Percentiles rank a stretch among this genome's conserved stretches.
These are phyloP conservation scores for Pseudotriccus pelzelni DNA, from an alignment of 2,797 vertebrate genomes.

Conservation along the genomic window DNA sequence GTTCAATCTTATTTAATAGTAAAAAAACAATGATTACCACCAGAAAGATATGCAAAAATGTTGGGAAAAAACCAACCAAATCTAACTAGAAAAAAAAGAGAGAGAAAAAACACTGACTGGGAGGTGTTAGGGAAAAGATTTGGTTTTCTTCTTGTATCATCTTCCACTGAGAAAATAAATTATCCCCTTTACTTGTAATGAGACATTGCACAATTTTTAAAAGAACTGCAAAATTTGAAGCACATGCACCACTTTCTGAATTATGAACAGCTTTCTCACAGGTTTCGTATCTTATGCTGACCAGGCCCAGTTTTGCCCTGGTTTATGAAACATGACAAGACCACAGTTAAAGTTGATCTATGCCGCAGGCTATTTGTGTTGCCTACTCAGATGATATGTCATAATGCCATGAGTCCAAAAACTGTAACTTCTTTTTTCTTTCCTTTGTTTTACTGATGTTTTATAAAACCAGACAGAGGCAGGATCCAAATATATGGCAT, in stretches of 20 bases:
- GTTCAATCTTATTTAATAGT: neutral
- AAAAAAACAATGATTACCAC: neutral
- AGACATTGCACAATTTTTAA: neutral
- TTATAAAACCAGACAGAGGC: conserved; percentile 8
- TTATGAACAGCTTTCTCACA: neutral
- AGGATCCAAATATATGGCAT: conserved; percentile 8
- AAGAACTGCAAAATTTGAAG: neutral
- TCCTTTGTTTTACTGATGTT: conserved; percentile 48
- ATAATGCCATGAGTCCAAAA: neutral
- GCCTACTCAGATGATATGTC: conserved; percentile 1
- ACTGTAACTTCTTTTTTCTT: conserved; percentile 14
- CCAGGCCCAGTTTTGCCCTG: neutral
- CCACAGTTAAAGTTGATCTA: conserved; percentile 38
- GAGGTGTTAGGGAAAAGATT: neutral
- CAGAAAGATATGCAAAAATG: neutral
- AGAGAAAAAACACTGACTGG: neutral
- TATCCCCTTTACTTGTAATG: neutral
- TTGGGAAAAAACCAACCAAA: rapidly evolving
- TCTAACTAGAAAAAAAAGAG: neutral
- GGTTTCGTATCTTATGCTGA: neutral
- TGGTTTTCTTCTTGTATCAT: neutral
- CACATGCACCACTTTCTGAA: neutral
- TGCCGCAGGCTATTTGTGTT: conserved; percentile 3
- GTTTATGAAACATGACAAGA: conserved; percentile 50
- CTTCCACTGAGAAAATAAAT: neutral